Conservation (phyloP, 2,888 invertebrate species). For the Strigamia transsilvanica region DNA sequence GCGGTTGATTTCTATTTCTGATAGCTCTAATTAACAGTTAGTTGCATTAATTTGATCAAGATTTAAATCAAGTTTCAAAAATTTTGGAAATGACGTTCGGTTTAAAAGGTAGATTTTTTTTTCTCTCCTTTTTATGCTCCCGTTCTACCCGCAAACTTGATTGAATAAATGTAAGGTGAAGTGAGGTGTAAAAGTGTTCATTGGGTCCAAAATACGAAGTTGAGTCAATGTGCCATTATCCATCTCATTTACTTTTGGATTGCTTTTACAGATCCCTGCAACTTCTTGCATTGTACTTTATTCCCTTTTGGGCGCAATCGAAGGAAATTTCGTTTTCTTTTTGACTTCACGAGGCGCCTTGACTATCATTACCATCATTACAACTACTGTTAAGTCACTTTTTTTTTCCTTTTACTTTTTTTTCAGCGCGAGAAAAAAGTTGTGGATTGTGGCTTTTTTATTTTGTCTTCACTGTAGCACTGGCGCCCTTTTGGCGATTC, state of each 20-base stretch:
- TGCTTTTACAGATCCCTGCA: conserved; percentile 8
- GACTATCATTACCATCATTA: conserved; percentile 8
- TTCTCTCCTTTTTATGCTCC: background rate
- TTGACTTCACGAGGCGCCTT: conserved; percentile 1
- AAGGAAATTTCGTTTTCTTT: conserved; percentile 6
- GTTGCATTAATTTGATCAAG: background rate
- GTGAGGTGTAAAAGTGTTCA: conserved; percentile 8
- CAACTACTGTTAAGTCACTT: background rate
- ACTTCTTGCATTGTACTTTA: conserved; percentile 8
- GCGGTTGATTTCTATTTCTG: background rate
- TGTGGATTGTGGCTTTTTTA: background rate
- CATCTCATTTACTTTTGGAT: conserved; percentile 2
- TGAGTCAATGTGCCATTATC: conserved; percentile 1
- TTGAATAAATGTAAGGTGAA: conserved; percentile 8
- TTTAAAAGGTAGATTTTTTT: background rate
- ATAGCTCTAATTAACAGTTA: background rate
- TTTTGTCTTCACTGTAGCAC: background rate
- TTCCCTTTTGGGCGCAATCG: conserved; percentile 8
- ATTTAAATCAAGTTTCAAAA: background rate
- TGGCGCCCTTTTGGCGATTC: conserved; percentile 2
- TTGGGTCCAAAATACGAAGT: conserved; percentile 1
- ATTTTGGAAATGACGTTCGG: background rate
- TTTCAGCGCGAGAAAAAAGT: background rate
- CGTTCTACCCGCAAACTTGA: background rate
- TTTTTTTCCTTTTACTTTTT: background rate